Evolutionary conservation across 2,113 vertebrate genomes (phyloP), one percentile per base, ranked within the genome.

Genomic region (Nematolebias whitei): DNA sequence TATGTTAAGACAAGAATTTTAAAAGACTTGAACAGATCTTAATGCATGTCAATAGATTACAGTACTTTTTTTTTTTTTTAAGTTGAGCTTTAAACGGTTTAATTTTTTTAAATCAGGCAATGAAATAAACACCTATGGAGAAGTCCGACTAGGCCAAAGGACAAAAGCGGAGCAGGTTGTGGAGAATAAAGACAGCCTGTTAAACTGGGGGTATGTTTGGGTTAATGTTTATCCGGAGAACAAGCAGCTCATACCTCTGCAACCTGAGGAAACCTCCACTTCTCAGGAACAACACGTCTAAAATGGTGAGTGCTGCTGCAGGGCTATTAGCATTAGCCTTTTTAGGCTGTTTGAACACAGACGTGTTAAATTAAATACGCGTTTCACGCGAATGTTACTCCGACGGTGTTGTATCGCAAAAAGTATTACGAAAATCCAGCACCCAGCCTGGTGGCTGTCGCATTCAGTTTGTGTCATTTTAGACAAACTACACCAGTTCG

Each of bases 221-320:
- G 89, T 90, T 92, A 90, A 92, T 93, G 63, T 90, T 90, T 90
- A 90, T 51, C 62, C 47, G 68, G 19, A 82, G 80, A 62, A 57
- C 76, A 4, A 41, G 70, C 69, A 26, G 70, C 45, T 59, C 50
- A 22, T 79, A 76, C 76, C 63, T 68, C 48, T 51, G 80, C 38
- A 53, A 65, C 32, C 29, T 57, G 26, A 53, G 54, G 48, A 64
- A 63, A 45, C 61, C 71, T 23, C 23, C 38, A 20, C 41, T 63
- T 23, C 39, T 19, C 52, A 69, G 72, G 55, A 61, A 51, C 58
- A 13, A 3, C 24, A 51, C 84, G 1, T 76, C 85, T 2, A 89
- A 87, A 24, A 93, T 93, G 93, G 93, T 93, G 87, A 92, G 92
- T 61, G 7, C 12, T 24, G 19, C 12, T 14, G 9, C 19, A 12